Conservation (phyloP, 2,888 invertebrate genomes). For the Spicauda simplicius region DNA sequence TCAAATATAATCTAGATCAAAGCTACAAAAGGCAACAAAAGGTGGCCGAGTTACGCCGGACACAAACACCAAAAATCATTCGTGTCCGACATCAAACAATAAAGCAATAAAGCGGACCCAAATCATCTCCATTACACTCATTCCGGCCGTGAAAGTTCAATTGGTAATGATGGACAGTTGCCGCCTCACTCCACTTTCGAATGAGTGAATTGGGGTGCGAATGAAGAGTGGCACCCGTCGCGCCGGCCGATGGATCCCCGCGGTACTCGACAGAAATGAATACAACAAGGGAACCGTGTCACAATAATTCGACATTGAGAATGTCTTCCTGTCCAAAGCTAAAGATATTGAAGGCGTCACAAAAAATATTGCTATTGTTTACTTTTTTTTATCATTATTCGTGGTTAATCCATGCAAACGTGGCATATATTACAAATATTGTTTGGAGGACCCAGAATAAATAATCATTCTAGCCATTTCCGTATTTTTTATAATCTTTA, state of each 20-base stretch:
- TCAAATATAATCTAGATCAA: neutral
- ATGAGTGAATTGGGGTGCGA: slow-evolving; percentile 19
- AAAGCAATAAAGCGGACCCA: slow-evolving; percentile 4
- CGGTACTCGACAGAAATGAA: slow-evolving; percentile 31
- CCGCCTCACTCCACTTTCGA: slow-evolving; percentile 32
- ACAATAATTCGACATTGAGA: slow-evolving; percentile 21
- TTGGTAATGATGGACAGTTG: slow-evolving; percentile 27
- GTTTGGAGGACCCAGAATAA: no score
- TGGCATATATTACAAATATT: no score
- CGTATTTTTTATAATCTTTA: no score
- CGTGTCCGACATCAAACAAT: slow-evolving; percentile 8
- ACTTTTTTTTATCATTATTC: neutral
- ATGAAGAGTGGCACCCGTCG: slow-evolving; percentile 39
- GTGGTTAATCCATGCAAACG: no score
- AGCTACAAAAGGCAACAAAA: slow-evolving; percentile 2
- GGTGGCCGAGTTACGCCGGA: neutral
- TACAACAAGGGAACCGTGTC: slow-evolving; percentile 38
- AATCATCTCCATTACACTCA: slow-evolving; percentile 28
- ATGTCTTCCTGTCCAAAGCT: neutral
- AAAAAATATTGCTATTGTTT: no score
- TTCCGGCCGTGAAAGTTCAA: slow-evolving; percentile 35
- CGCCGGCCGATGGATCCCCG: slow-evolving; percentile 29
- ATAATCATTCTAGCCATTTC: no score
- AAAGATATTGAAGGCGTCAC: neutral
- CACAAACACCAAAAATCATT: neutral